phyloP scores from a whole-genome alignment of 2,888 invertebrate species.

The Copidosoma aretas region DNA sequence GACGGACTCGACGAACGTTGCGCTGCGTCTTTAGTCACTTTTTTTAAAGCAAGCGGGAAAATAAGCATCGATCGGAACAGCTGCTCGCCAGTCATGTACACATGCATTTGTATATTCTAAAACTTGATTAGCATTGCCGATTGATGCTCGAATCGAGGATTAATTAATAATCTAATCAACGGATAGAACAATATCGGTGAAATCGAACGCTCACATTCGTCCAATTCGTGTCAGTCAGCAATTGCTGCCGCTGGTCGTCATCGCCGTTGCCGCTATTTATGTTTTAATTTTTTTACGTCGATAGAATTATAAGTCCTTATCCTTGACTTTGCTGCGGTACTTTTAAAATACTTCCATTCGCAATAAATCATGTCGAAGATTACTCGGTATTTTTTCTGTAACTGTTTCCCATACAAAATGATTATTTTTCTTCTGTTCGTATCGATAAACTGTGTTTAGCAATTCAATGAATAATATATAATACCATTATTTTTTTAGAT shows the following conservation, averaged over 20 bases:
- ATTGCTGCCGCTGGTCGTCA: slow-evolving; percentile 23
- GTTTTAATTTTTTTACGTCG: slow-evolving; percentile 23
- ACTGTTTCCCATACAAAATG: slow-evolving; percentile 7
- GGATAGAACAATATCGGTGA: slow-evolving; percentile 22
- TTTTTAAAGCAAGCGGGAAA: background rate
- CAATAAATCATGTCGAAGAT: slow-evolving; percentile 29
- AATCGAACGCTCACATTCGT: slow-evolving; percentile 25
- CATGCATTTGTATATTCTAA: slow-evolving; percentile 22
- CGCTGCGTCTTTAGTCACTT: slow-evolving; percentile 21
- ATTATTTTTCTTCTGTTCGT: too few species aligned
- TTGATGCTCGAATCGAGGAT: slow-evolving; percentile 29
- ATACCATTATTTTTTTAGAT: too few species aligned
- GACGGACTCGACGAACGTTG: slow-evolving; percentile 15
- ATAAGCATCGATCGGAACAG: slow-evolving; percentile 19
- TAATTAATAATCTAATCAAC: slow-evolving; percentile 19
- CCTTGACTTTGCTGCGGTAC: slow-evolving; percentile 16
- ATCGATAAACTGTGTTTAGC: too few species aligned
- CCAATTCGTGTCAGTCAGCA: slow-evolving; percentile 24
- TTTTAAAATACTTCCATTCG: slow-evolving; percentile 34
- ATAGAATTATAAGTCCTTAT: slow-evolving; percentile 11
- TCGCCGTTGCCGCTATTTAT: slow-evolving; percentile 23
- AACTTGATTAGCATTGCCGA: slow-evolving; percentile 31
- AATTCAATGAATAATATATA: too few species aligned
- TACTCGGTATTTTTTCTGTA: slow-evolving; percentile 32
- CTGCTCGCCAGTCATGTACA: slow-evolving; percentile 8